Conservation (phyloP, 2,888 invertebrate species). For the Spilarctia lutea region DNA sequence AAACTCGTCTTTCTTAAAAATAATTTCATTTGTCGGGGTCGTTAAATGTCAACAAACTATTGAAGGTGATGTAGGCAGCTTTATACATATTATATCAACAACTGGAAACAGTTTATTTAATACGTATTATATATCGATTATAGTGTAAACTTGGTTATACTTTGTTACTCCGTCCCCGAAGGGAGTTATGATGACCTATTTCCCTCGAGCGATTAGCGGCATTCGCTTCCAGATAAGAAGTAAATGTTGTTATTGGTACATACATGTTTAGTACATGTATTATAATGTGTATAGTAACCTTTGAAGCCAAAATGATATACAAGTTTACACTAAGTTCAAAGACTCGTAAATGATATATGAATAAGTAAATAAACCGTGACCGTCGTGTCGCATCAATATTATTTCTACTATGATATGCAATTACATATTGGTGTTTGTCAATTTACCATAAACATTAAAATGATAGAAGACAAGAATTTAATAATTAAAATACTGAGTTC, state of each 20-base stretch:
- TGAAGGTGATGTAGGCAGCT: constrained; percentile 62
- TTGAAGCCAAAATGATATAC: constrained; percentile 1
- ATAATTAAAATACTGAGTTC: not conserved
- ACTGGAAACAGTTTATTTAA: constrained; percentile 8
- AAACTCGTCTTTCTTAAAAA: constrained; percentile 68
- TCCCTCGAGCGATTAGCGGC: constrained; percentile 13
- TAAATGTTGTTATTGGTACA: not conserved
- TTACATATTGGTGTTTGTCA: constrained; percentile 2
- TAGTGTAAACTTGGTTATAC: constrained; percentile 4
- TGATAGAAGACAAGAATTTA: not conserved
- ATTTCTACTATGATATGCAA: not conserved
- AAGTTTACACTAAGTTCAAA: constrained; percentile 14
- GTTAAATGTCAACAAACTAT: constrained; percentile 72
- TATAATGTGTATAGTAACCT: not conserved
- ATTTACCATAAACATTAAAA: not conserved
- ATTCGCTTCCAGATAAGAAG: constrained; percentile 13
- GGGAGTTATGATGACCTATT: constrained; percentile 12
- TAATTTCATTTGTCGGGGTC: constrained; percentile 58
- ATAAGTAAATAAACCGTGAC: constrained; percentile 2
- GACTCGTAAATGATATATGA: constrained; percentile 5
- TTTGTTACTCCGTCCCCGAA: not conserved
- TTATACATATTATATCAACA: constrained; percentile 33
- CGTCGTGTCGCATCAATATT: not conserved
- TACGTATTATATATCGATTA: not conserved
- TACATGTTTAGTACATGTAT: not conserved